Evolutionary conservation across 2,888 invertebrate species (phyloP).

Genomic region (Lasioglossum oenotherae): DNA sequence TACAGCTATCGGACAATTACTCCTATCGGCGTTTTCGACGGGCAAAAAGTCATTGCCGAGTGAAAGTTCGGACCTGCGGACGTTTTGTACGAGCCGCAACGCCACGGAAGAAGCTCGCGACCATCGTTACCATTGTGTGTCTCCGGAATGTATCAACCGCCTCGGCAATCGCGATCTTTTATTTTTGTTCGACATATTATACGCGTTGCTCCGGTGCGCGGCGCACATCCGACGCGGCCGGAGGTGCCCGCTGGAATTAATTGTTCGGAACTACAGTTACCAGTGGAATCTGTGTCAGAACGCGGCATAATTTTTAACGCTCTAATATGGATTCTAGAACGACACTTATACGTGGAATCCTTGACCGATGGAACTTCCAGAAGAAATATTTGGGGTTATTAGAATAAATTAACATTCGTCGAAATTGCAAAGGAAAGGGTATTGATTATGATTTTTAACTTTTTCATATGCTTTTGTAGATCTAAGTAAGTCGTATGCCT

Average conservation of each 20-base stretch:
- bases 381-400: background rate
- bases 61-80: constrained; percentile 59
- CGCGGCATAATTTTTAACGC: constrained; percentile 52
- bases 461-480: too few species aligned
- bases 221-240: constrained; percentile 47
- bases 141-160: constrained; percentile 27
- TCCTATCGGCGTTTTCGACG: constrained; percentile 51
- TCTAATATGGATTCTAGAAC: constrained; percentile 28
- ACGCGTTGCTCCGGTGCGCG: constrained; percentile 54
- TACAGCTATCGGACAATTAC: constrained; percentile 42
- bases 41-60: constrained; percentile 40
- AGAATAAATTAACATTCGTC: too few species aligned
- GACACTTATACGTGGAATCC: constrained; percentile 3
- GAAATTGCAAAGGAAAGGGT: too few species aligned
- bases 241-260: constrained; percentile 65
- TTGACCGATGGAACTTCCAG: background rate
- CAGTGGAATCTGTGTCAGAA: constrained; percentile 64
- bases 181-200: constrained; percentile 49
- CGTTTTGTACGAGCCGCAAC: constrained; percentile 35
- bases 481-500: too few species aligned
- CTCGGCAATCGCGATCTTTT: constrained; percentile 45
- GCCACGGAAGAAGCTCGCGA: constrained; percentile 22
- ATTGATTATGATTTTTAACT: too few species aligned
- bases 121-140: constrained; percentile 4
- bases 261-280: constrained; percentile 72